Evolutionary conservation across 2,113 vertebrate species (phyloP).

Genomic region (Fulica atra): DNA sequence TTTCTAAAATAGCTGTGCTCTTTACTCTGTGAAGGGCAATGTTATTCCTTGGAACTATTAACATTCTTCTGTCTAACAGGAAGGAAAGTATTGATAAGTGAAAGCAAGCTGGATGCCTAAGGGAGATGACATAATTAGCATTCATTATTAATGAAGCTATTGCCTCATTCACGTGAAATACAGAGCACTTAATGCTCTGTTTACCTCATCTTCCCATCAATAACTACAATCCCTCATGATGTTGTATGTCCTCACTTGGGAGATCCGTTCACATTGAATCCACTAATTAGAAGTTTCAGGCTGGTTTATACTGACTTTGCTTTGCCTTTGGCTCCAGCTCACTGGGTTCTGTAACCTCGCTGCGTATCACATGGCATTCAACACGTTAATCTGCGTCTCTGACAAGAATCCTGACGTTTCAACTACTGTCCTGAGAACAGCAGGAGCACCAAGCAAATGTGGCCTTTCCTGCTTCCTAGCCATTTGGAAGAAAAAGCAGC

Average conservation of each 20-base stretch:
- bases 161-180: slow-evolving; percentile 70
- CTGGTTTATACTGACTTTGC: slow-evolving; percentile 34
- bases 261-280: neutral
- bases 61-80: neutral
- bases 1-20: neutral
- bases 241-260: neutral
- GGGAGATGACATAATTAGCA: slow-evolving; percentile 56
- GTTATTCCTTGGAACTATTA: neutral
- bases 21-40: neutral
- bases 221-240: slow-evolving; percentile 23
- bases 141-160: slow-evolving; percentile 80
- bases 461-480: neutral
- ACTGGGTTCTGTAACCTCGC: neutral
- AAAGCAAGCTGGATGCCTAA: slow-evolving; percentile 20
- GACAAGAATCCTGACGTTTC: neutral
- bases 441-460: neutral
- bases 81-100: slow-evolving; percentile 40
- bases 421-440: neutral
- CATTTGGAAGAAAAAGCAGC: neutral
- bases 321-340: neutral
- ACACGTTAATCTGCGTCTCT: neutral
- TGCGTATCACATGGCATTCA: neutral
- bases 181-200: slow-evolving; percentile 64
- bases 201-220: slow-evolving; percentile 61
- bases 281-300: slow-evolving; percentile 18